Evolutionary conservation across 1,140 invertebrate species (phyloP).

Genomic region (Drosophila simulans): DNA sequence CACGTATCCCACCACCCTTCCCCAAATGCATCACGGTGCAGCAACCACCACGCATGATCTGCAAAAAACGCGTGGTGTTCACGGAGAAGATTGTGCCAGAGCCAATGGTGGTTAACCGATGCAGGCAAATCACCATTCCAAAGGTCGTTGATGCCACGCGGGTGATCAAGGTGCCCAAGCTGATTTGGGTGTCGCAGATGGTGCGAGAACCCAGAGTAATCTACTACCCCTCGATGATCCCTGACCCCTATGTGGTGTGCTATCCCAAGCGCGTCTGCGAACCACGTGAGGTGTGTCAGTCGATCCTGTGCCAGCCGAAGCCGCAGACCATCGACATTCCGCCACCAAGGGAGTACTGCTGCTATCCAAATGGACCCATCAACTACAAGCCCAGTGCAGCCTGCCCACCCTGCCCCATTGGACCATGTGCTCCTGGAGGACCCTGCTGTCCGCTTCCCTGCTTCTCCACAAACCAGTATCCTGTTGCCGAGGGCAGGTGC

Average conservation of each 20-base stretch:
- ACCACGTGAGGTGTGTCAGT: slow-evolving; percentile 76
- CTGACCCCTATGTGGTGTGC: slow-evolving; percentile 80
- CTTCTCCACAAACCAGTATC: slow-evolving; percentile 75
- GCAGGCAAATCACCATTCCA: slow-evolving; percentile 73
- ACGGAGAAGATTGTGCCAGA: slow-evolving; percentile 75
- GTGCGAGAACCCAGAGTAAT: slow-evolving; percentile 75
- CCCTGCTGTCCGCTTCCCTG: slow-evolving; percentile 70
- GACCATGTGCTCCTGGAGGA: slow-evolving; percentile 65
- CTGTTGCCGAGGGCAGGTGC: slow-evolving; percentile 63
- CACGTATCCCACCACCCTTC: slow-evolving; percentile 72
- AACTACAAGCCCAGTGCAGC: slow-evolving; percentile 78
- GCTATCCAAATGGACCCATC: slow-evolving; percentile 78
- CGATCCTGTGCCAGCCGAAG: slow-evolving; percentile 78
- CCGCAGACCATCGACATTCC: slow-evolving; percentile 79
- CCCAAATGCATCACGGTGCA: slow-evolving; percentile 80
- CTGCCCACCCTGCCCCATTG: slow-evolving; percentile 74
- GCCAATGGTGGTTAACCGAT: slow-evolving; percentile 78
- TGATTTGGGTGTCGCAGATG: slow-evolving; percentile 81
- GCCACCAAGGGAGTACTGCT: slow-evolving; percentile 77
- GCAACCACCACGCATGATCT: slow-evolving; percentile 77
- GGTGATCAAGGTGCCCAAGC: slow-evolving; percentile 76
- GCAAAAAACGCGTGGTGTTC: slow-evolving; percentile 77
- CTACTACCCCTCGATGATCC: slow-evolving; percentile 79
- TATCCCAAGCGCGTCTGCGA: slow-evolving; percentile 78
- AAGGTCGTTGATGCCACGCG: slow-evolving; percentile 75